These are phyloP conservation scores for Aulostomus chinensis DNA, from an alignment of 2,797 vertebrate genomes.

Conservation along the genomic window DNA sequence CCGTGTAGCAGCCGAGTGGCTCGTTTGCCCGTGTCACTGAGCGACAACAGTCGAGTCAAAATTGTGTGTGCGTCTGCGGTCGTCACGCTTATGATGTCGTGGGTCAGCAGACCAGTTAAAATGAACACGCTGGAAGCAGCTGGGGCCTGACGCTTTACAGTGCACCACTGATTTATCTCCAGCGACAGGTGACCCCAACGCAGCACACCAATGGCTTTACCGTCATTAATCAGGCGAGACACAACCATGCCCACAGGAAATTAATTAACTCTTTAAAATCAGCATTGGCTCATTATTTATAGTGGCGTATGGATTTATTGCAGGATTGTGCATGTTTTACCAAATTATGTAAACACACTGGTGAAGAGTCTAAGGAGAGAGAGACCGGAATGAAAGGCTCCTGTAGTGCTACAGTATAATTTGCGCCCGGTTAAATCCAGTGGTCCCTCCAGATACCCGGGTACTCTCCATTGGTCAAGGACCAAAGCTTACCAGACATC, in stretches of 20 bases:
- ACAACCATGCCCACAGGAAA: slow-evolving; percentile 66
- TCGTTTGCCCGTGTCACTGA: slow-evolving; percentile 4
- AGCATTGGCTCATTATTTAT: slow-evolving; percentile 59
- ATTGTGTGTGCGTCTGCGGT: slow-evolving; percentile 16
- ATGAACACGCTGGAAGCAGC: slow-evolving; percentile 67
- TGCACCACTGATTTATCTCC: slow-evolving; percentile 71
- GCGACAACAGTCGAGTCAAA: slow-evolving; percentile 42
- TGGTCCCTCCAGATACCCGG: no score
- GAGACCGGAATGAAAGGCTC: no score
- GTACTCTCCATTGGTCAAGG: no score
- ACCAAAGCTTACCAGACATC: no score
- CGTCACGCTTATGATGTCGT: slow-evolving; percentile 30
- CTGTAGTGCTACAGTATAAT: no score
- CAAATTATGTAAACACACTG: no score
- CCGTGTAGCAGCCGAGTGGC: neutral
- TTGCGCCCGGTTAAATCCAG: no score
- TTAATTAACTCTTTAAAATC: slow-evolving; percentile 79
- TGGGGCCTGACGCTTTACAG: slow-evolving; percentile 50
- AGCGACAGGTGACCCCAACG: slow-evolving; percentile 61
- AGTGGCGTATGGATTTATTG: slow-evolving; percentile 44
- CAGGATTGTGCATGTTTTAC: slow-evolving; percentile 11
- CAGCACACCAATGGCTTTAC: slow-evolving; percentile 60
- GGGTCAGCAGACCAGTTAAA: slow-evolving; percentile 56
- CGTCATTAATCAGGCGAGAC: slow-evolving; percentile 76
- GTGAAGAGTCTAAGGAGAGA: no score